phyloP scores from a whole-genome alignment of 2,797 vertebrate species.

The Cercopithecus diana region DNA sequence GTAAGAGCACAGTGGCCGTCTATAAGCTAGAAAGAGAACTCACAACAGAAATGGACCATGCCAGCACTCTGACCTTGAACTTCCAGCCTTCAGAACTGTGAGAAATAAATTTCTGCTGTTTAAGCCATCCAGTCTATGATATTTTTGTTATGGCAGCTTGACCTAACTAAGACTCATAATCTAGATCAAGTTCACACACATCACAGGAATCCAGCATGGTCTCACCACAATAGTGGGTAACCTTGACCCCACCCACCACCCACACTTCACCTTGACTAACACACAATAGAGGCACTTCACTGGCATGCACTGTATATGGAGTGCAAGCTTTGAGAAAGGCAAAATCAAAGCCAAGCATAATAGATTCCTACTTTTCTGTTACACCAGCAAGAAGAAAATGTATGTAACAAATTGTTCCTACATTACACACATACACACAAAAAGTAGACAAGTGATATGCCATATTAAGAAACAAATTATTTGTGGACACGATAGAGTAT shows the following conservation, averaged over 20 bases:
- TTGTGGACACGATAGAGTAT: neutral
- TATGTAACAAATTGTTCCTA: neutral
- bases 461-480: neutral
- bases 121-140: neutral
- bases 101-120: neutral
- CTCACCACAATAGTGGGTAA: neutral
- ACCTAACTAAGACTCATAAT: neutral
- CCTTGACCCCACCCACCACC: neutral
- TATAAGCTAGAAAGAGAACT: neutral
- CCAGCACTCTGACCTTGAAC: neutral
- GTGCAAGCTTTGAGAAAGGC: neutral
- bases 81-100: neutral
- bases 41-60: rapidly evolving
- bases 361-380: neutral
- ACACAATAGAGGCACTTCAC: neutral
- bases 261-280: neutral
- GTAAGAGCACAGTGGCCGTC: neutral
- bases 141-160: neutral
- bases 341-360: neutral
- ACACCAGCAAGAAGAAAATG: neutral
- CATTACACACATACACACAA: neutral
- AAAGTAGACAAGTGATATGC: neutral
- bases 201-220: neutral
- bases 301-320: neutral
- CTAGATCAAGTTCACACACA: neutral